Evolutionary conservation across 2,888 invertebrate genomes (phyloP).

Genomic region (Dinocampus coccinellae): DNA sequence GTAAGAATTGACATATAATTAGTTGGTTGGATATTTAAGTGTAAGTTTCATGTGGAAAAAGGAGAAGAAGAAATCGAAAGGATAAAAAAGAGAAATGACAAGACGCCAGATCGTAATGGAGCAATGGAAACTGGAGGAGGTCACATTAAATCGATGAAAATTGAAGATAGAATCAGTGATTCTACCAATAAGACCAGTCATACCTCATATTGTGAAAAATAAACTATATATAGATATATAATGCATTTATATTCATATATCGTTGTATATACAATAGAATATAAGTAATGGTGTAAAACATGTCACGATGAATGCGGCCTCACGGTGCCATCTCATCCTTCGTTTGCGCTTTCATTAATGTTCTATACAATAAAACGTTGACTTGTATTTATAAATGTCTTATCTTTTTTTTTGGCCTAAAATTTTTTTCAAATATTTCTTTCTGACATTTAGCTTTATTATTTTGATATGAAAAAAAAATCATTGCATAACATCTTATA

Average conservation of each 20-base stretch:
- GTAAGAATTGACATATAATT: too few relatives aligned
- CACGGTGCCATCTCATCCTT: neutral
- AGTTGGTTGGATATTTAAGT: neutral
- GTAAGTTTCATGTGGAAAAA: neutral
- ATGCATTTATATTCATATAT: neutral
- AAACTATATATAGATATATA: neutral
- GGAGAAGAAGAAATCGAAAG: conserved; percentile 23
- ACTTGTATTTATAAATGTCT: neutral
- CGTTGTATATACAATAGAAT: too few relatives aligned
- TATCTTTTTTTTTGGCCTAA: too few relatives aligned
- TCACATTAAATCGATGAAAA: conserved; percentile 48
- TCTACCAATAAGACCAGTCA: conserved; percentile 42
- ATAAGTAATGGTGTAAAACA: neutral
- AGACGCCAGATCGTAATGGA: conserved; percentile 23
- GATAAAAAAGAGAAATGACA: too few relatives aligned
- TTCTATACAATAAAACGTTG: neutral
- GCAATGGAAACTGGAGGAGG: neutral
- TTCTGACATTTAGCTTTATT: too few relatives aligned
- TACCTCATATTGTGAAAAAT: conserved; percentile 8
- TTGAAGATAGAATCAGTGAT: conserved; percentile 43
- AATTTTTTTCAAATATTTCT: too few relatives aligned
- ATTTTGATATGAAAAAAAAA: too few relatives aligned
- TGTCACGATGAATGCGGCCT: neutral
- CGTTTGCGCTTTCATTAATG: neutral
- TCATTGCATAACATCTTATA: too few relatives aligned